These are phyloP conservation scores for Siniperca knerii DNA, from an alignment of 2,113 vertebrate genomes.

Conservation along the genomic window DNA sequence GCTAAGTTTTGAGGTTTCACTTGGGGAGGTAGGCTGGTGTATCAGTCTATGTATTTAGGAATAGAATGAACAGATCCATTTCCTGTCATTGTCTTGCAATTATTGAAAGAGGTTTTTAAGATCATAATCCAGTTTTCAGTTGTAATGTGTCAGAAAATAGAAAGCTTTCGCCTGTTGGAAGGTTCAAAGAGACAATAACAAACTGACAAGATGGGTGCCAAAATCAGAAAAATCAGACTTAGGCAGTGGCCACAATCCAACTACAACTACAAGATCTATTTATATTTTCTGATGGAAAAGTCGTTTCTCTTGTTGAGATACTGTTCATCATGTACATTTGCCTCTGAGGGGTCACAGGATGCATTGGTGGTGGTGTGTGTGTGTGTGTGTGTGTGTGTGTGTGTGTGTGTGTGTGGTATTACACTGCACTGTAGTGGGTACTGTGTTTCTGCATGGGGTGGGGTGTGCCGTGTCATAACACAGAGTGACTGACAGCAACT, in stretches of 20 bases:
- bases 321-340: neutral
- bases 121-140: neutral
- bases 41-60: neutral
- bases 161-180: neutral
- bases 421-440: neutral
- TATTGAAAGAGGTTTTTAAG: neutral
- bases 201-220: neutral
- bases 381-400: conserved; percentile 13
- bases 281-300: neutral
- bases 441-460: too few species aligned
- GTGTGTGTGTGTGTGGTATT: conserved; percentile 10
- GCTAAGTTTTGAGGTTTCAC: neutral
- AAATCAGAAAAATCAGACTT: neutral
- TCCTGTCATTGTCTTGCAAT: neutral
- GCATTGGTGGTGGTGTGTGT: conserved; percentile 11
- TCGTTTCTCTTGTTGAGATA: neutral
- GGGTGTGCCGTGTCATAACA: conserved; percentile 46
- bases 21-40: neutral
- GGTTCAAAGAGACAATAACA: neutral
- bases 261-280: neutral
- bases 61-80: neutral
- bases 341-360: conserved; percentile 1
- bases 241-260: neutral
- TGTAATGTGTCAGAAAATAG: neutral
- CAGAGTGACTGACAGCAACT: conserved; percentile 80